phyloP scores from a whole-genome alignment of 2,888 invertebrate species.

The Sinohyriopsis cumingii region DNA sequence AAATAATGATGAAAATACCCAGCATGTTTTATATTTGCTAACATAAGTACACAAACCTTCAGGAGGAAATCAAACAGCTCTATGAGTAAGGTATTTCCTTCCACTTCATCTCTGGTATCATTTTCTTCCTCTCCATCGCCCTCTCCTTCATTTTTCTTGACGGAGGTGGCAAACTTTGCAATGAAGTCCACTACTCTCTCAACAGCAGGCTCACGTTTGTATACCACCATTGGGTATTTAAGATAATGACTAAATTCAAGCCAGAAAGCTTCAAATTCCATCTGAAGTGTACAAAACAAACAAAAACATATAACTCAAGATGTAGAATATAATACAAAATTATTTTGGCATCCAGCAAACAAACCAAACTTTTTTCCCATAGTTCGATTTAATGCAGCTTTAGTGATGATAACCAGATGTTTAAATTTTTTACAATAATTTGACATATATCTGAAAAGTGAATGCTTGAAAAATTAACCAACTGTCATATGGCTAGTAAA shows the following conservation, averaged over 20 bases:
- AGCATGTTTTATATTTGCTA: neutral
- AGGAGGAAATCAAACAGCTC: slow-evolving; percentile 79
- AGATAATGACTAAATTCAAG: slow-evolving; percentile 79
- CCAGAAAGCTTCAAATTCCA: slow-evolving; percentile 77
- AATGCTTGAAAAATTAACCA: neutral
- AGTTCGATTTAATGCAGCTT: too few species aligned
- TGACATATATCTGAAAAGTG: neutral
- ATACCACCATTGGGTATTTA: slow-evolving; percentile 79
- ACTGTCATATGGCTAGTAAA: neutral
- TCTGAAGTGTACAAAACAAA: slow-evolving; percentile 70
- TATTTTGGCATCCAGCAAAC: neutral
- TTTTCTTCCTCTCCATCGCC: slow-evolving; percentile 26
- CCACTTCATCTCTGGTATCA: slow-evolving; percentile 71
- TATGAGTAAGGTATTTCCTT: slow-evolving; percentile 74
- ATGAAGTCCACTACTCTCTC: slow-evolving; percentile 82
- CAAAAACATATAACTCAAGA: neutral
- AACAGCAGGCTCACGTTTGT: slow-evolving; percentile 81
- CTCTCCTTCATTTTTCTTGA: slow-evolving; percentile 13
- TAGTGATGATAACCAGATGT: too few species aligned
- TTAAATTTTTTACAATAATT: too few species aligned
- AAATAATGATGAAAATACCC: neutral
- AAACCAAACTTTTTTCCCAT: too few species aligned
- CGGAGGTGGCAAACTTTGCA: slow-evolving; percentile 80
- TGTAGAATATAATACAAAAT: neutral
- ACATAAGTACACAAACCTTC: slow-evolving; percentile 70